phyloP scores from a whole-genome alignment of 2,888 invertebrate genomes.

The Caenorhabditis imperialis region DNA sequence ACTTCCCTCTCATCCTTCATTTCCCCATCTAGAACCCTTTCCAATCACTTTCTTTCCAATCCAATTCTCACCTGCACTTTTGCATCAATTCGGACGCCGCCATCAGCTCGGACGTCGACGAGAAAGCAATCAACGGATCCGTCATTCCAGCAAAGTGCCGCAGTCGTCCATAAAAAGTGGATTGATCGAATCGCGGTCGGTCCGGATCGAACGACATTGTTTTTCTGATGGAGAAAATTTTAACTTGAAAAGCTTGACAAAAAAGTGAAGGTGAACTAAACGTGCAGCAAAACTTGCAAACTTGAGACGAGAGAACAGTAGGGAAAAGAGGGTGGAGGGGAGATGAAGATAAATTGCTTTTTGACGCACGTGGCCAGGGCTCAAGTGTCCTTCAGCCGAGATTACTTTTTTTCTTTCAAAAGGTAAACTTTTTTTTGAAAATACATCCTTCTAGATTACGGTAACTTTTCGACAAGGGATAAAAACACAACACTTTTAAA shows the following conservation, averaged over 20 bases:
- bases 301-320: slow-evolving; percentile 2
- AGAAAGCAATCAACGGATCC: slow-evolving; percentile 91
- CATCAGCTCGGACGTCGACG: slow-evolving; percentile 84
- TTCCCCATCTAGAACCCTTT: too few relatives aligned
- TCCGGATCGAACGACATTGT: slow-evolving; percentile 60
- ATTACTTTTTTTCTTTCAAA: neutral
- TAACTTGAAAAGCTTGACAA: too few relatives aligned
- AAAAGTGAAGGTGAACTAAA: neutral
- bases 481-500: neutral
- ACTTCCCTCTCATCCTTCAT: too few relatives aligned
- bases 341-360: neutral
- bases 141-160: slow-evolving; percentile 92
- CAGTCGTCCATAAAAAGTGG: slow-evolving; percentile 89
- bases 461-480: neutral
- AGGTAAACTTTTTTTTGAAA: too few relatives aligned
- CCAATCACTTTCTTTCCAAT: too few relatives aligned
- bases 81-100: slow-evolving; percentile 86
- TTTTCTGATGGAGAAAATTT: neutral
- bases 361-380: slow-evolving; percentile 31
- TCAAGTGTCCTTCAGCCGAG: slow-evolving; percentile 32
- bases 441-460: neutral
- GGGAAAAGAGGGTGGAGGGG: slow-evolving; percentile 16
- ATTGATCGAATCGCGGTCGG: slow-evolving; percentile 64
- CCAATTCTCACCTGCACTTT: slow-evolving; percentile 85
- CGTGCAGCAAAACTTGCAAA: neutral